Conservation (phyloP, 2,888 invertebrate species). For the Diabrotica balteata region DNA sequence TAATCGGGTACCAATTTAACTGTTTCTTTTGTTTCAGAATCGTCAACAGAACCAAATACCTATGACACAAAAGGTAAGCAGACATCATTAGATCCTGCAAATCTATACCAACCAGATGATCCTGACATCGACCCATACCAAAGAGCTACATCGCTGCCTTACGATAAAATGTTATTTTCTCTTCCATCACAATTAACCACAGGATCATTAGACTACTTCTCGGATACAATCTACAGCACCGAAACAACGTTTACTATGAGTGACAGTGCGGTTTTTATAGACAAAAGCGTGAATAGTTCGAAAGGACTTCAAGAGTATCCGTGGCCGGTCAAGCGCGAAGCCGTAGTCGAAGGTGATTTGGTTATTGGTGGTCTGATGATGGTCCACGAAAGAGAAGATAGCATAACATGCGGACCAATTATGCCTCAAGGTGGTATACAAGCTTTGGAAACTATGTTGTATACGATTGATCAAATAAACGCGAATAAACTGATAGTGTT, state of each 20-base stretch:
- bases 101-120: constrained; percentile 7
- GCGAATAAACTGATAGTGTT: constrained; percentile 68
- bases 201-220: background rate
- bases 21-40: constrained; percentile 3
- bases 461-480: constrained; percentile 84
- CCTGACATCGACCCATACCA: background rate
- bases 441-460: constrained; percentile 91
- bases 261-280: constrained; percentile 1
- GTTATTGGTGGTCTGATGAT: constrained; percentile 93
- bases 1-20: no score
- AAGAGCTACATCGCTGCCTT: background rate
- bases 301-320: constrained; percentile 30
- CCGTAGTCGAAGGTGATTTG: constrained; percentile 86
- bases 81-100: constrained; percentile 1
- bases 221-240: background rate
- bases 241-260: constrained; percentile 1
- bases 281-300: constrained; percentile 12
- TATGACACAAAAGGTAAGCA: background rate
- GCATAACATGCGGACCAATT: constrained; percentile 87
- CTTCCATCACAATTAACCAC: constrained; percentile 1
- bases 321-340: constrained; percentile 88
- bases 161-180: background rate
- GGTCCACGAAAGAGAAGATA: constrained; percentile 91
- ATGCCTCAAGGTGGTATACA: constrained; percentile 93
- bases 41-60: background rate